phyloP scores from a whole-genome alignment of 1,140 invertebrate species.

The Limonius californicus region DNA sequence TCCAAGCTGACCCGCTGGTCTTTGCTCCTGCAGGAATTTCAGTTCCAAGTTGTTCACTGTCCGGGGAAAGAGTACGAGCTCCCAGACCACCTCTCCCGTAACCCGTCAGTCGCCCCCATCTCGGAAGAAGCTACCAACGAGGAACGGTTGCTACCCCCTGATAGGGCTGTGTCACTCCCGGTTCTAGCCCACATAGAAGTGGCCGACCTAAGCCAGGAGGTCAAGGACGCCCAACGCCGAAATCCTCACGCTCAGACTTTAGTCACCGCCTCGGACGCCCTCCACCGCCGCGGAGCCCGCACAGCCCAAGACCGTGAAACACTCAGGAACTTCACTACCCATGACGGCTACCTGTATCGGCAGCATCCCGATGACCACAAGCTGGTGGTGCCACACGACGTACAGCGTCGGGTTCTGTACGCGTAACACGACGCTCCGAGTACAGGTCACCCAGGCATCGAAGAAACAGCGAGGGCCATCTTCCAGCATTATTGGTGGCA shows the following conservation, averaged over 20 bases:
- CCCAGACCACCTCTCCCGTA: constrained; percentile 26
- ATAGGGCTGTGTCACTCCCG: neutral
- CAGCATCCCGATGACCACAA: neutral
- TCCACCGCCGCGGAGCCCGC: neutral
- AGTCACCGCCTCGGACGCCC: no score
- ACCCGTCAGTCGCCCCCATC: neutral
- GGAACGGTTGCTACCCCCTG: neutral
- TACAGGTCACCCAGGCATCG: neutral
- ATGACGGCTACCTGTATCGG: neutral
- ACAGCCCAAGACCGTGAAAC: neutral
- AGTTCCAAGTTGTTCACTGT: constrained; percentile 31
- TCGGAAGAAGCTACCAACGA: neutral
- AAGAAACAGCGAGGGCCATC: neutral
- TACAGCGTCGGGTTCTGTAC: neutral
- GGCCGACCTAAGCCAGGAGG: neutral
- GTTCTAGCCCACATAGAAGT: neutral
- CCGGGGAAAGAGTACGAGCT: constrained; percentile 34
- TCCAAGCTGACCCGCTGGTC: constrained; percentile 39
- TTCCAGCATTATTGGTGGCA: neutral
- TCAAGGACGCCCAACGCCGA: neutral
- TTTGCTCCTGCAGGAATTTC: constrained; percentile 34
- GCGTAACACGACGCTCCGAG: neutral
- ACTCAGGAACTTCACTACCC: neutral
- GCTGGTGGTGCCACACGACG: neutral
- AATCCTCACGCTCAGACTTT: no score